A percentile compares a stretch with the other conserved stretches of the same genome.
Conservation (phyloP, 2,888 invertebrate genomes). For the Scaptomyza caliginosa region DNA sequence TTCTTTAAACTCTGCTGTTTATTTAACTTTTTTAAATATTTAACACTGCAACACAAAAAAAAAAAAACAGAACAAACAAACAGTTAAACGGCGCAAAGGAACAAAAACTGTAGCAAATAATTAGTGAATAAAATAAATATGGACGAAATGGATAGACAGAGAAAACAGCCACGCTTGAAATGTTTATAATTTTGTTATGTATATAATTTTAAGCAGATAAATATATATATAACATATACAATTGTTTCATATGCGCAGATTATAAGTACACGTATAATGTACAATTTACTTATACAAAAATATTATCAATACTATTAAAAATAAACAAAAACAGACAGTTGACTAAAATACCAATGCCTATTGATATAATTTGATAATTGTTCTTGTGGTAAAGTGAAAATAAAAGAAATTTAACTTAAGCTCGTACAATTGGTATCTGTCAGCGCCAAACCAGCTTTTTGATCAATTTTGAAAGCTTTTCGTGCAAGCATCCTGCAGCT, state of each 20-base stretch:
- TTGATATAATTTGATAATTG: too few relatives aligned
- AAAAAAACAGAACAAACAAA: constrained; percentile 4
- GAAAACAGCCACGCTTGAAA: constrained; percentile 69
- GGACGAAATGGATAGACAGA: constrained; percentile 63
- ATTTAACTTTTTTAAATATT: constrained; percentile 6
- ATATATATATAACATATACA: constrained; percentile 63
- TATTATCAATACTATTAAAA: constrained; percentile 66
- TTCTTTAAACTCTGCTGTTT: not conserved
- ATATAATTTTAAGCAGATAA: constrained; percentile 75
- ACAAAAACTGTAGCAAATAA: constrained; percentile 65
- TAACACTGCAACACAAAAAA: constrained; percentile 1
- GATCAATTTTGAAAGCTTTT: not conserved
- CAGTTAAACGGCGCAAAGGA: constrained; percentile 37
- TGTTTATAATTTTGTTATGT: constrained; percentile 78
- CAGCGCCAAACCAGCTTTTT: not conserved
- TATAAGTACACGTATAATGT: constrained; percentile 74
- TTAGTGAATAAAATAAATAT: constrained; percentile 56
- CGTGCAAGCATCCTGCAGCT: constrained; percentile 4
- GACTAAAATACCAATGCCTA: constrained; percentile 29
- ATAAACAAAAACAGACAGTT: constrained; percentile 49
- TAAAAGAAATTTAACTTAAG: not conserved
- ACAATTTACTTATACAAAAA: constrained; percentile 71
- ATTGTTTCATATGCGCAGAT: constrained; percentile 71
- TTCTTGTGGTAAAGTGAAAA: not conserved
- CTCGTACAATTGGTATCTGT: not conserved